These are phyloP conservation scores for Hoplodrina blanda DNA, from an alignment of 2,888 invertebrate genomes.

Conservation along the genomic window DNA sequence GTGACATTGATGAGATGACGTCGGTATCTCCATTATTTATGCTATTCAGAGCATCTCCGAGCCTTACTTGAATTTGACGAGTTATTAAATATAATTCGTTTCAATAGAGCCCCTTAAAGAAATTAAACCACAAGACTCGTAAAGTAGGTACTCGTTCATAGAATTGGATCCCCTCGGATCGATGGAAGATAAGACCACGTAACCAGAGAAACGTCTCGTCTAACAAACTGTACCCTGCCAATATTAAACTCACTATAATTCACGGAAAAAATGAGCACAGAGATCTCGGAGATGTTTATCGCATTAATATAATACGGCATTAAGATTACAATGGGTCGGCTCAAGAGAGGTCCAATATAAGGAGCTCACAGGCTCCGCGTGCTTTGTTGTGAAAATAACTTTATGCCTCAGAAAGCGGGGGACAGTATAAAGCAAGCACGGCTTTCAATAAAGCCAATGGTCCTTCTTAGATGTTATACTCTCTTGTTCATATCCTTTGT, in stretches of 20 bases:
- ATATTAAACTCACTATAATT: slow-evolving; percentile 84
- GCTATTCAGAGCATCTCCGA: slow-evolving; percentile 57
- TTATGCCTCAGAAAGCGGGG: slow-evolving; percentile 86
- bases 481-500: slow-evolving; percentile 83
- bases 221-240: slow-evolving; percentile 77
- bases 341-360: slow-evolving; percentile 89
- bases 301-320: slow-evolving; percentile 90
- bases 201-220: slow-evolving; percentile 80
- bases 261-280: slow-evolving; percentile 80
- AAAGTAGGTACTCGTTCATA: slow-evolving; percentile 76
- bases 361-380: slow-evolving; percentile 84
- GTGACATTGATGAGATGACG: slow-evolving; percentile 73
- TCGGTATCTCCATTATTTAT: slow-evolving; percentile 60
- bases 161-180: slow-evolving; percentile 82
- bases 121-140: slow-evolving; percentile 72
- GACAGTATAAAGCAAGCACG: slow-evolving; percentile 82
- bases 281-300: slow-evolving; percentile 88
- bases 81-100: slow-evolving; percentile 48
- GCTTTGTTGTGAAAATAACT: slow-evolving; percentile 90
- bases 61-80: slow-evolving; percentile 46
- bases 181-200: slow-evolving; percentile 80
- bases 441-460: slow-evolving; percentile 88
- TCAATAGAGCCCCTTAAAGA: slow-evolving; percentile 55
- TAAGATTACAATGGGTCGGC: slow-evolving; percentile 89
- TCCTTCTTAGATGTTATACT: slow-evolving; percentile 79